Evolutionary conservation across 2,797 vertebrate genomes (phyloP), one percentile per base, ranked within the genome.

Genomic region (Chelidonichthys spinosus): DNA sequence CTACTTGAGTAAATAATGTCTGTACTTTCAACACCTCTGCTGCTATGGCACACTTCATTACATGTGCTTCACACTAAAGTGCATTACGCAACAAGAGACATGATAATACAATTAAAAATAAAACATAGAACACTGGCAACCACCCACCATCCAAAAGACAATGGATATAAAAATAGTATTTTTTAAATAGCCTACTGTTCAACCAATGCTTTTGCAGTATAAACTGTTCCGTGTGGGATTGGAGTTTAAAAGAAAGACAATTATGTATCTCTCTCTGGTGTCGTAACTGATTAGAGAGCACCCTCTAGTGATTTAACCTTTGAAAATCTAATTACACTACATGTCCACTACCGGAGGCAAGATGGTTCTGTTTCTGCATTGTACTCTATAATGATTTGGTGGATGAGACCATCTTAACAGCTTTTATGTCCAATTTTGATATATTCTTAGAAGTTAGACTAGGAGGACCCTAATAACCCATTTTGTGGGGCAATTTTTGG

Each of bases 251-350:
- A 2, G 17, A 62, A 10, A 67, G 1, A 62, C 13, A 13, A 5
- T 18, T 14, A 35, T 32, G 18, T 18, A 3, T 42, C 14, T 5
- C 17, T 32, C 60, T 71, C 47, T 44, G 11, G 43, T 44, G n/a
- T 15, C 40, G 36, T 52, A 61, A 65, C 8, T 68, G 56, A 73
- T 79, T 67, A 58, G 11, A 86, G 74, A 81, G 86, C 82, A 32
- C 85, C 88, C 79, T 80, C 85, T 87, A 86, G 85, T 86, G 90
- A 78, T 76, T 63, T 7, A 15, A 15, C 36, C 42, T 40, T 11
- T 52, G 8, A 53, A 82, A 53, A 63, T 77, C 5, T 42, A 59
- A 63, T 73, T 37, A 43, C 56, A 60, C 43, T 17, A 8, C 7
- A 66, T n/a, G 5, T 46, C 11, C 35, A 33, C 3, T 11, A 13